Percentiles rank a stretch among this genome's conserved stretches.
phyloP scores from a whole-genome alignment of 2,113 vertebrate genomes.

The Nycticryphes semicollaris region DNA sequence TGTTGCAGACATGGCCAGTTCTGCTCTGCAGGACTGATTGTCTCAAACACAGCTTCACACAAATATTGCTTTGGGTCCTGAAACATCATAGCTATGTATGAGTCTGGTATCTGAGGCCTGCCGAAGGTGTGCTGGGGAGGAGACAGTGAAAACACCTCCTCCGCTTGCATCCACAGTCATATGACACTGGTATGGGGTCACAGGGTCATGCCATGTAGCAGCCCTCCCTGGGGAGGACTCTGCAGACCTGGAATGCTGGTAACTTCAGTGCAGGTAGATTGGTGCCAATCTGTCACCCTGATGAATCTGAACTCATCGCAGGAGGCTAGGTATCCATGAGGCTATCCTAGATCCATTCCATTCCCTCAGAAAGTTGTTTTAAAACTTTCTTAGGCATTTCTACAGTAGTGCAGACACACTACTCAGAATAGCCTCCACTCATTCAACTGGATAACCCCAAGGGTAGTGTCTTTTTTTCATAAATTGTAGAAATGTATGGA shows the following conservation, averaged over 20 bases:
- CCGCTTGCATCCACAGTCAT: background rate
- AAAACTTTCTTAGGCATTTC: background rate
- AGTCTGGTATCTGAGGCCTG: background rate
- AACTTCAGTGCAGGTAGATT: background rate
- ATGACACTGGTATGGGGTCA: rapidly evolving
- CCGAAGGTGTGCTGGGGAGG: background rate
- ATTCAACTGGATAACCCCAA: background rate
- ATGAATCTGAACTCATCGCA: background rate
- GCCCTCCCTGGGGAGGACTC: background rate
- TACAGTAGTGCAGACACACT: background rate
- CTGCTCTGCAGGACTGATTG: background rate
- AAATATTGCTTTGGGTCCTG: background rate
- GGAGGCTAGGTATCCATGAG: background rate
- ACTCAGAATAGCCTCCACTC: background rate
- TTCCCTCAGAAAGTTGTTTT: background rate
- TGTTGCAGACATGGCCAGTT: background rate
- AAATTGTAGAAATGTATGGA: background rate
- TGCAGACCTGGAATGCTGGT: background rate
- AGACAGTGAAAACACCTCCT: background rate
- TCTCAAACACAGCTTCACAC: background rate
- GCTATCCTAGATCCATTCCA: background rate
- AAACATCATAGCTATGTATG: background rate
- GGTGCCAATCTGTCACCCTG: background rate
- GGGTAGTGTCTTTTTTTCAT: background rate
- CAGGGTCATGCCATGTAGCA: rapidly evolving